These are phyloP conservation scores for Camponotus fellah DNA, from an alignment of 2,888 invertebrate genomes.

Conservation along the genomic window DNA sequence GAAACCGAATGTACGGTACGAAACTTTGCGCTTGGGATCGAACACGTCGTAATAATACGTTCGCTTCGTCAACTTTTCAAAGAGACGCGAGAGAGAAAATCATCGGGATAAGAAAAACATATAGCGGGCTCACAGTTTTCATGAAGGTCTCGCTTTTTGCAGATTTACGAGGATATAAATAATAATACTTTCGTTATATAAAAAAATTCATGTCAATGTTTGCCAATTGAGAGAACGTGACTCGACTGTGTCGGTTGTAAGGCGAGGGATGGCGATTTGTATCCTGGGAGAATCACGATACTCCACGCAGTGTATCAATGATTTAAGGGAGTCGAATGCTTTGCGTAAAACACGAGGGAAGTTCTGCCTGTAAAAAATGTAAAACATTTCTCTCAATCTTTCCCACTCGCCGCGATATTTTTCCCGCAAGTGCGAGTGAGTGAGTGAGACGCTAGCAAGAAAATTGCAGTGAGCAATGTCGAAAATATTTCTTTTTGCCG, in stretches of 20 bases:
- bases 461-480: conserved; percentile 35
- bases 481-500: conserved; percentile 37
- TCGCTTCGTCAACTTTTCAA: not conserved
- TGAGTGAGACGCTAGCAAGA: conserved; percentile 16
- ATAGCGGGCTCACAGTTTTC: not conserved
- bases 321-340: conserved; percentile 6
- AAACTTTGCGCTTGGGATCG: not conserved
- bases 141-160: not conserved
- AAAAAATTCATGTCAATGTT: not conserved
- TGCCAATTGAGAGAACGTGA: not conserved
- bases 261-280: not conserved
- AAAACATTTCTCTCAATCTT: conserved; percentile 63
- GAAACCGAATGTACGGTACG: not conserved
- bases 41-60: not conserved
- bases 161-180: not conserved
- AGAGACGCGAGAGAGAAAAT: not conserved
- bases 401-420: not conserved
- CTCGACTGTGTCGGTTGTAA: not conserved
- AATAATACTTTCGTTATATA: not conserved
- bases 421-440: not conserved
- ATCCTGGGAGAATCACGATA: conserved; percentile 11
- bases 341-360: conserved; percentile 25
- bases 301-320: conserved; percentile 29
- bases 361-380: conserved; percentile 55
- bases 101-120: not conserved